Evolutionary conservation across 2,797 vertebrate species (phyloP).

Genomic region (Erpetoichthys calabaricus): DNA sequence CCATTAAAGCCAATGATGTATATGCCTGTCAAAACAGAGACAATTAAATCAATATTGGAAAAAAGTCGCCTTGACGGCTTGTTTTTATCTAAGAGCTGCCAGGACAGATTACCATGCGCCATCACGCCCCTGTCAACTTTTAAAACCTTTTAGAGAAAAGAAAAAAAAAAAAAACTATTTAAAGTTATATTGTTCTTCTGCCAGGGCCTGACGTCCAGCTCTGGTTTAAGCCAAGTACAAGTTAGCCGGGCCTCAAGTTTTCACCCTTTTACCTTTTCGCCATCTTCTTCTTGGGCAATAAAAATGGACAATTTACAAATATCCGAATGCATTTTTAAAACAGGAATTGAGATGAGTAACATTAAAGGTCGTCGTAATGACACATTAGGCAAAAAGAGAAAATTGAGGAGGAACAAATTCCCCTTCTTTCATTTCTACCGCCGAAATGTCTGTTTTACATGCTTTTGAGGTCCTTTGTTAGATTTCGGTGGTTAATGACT

Average conservation of each 20-base stretch:
- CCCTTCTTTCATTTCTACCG: no score
- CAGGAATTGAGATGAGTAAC: no score
- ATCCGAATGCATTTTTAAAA: no score
- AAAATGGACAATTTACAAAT: no score
- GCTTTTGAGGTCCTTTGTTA: slow-evolving; percentile 65
- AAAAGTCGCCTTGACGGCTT: slow-evolving; percentile 81
- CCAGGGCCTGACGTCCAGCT: not conserved
- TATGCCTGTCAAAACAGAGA: slow-evolving; percentile 87
- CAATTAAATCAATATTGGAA: slow-evolving; percentile 88
- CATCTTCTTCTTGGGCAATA: no score
- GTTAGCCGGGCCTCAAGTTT: no score
- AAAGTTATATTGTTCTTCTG: slow-evolving; percentile 43
- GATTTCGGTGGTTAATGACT: slow-evolving; percentile 60
- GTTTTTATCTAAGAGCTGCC: slow-evolving; percentile 80
- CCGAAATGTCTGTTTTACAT: slow-evolving; percentile 56
- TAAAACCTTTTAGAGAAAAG: slow-evolving; percentile 51
- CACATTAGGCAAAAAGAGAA: no score
- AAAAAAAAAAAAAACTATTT: slow-evolving; percentile 36
- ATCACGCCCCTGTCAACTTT: slow-evolving; percentile 74
- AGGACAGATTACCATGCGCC: slow-evolving; percentile 73
- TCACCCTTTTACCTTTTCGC: no score
- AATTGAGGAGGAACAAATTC: no score
- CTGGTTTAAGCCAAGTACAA: no score
- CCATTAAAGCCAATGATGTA: slow-evolving; percentile 91
- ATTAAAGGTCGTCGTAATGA: no score